These are phyloP conservation scores for Menidia beryllina DNA, from an alignment of 2,113 vertebrate genomes.

Conservation along the genomic window DNA sequence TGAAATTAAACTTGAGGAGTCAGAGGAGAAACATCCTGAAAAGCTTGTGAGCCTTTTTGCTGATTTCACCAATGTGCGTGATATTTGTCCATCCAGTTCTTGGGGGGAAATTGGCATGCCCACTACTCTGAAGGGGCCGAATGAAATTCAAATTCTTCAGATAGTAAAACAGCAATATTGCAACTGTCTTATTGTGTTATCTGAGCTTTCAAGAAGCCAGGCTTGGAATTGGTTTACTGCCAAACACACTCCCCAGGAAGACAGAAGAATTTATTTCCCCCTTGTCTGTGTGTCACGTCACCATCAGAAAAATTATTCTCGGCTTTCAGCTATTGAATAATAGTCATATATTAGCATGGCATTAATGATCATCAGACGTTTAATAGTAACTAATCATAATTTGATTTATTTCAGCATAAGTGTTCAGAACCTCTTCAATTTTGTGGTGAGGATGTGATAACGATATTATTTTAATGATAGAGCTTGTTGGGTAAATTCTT, in stretches of 20 bases:
- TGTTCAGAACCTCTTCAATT: conserved; percentile 29
- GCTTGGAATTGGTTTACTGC: conserved; percentile 81
- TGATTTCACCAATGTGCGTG: conserved; percentile 68
- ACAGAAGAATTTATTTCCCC: conserved; percentile 82
- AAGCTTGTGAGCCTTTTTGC: conserved; percentile 66
- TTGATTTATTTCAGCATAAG: conserved; percentile 66
- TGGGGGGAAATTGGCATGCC: conserved; percentile 71
- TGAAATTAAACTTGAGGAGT: conserved; percentile 63
- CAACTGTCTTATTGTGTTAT: conserved; percentile 80
- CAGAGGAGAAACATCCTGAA: conserved; percentile 38
- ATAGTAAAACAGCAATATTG: conserved; percentile 80
- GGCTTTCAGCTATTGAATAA: conserved; percentile 78
- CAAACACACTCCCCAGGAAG: conserved; percentile 77
- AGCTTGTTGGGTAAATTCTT: conserved; percentile 11
- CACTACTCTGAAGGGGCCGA: conserved; percentile 70
- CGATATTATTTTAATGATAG: conserved; percentile 27
- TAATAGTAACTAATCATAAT: conserved; percentile 71
- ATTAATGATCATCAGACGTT: conserved; percentile 75
- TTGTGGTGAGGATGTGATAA: conserved; percentile 27
- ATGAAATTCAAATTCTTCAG: conserved; percentile 81
- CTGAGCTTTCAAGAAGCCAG: conserved; percentile 78
- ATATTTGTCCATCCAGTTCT: conserved; percentile 74
- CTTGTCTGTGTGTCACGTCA: conserved; percentile 83
- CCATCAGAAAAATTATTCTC: conserved; percentile 81
- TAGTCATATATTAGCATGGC: conserved; percentile 77